Evolutionary conservation across 2,113 vertebrate genomes (phyloP).

Genomic region (Engraulis encrasicolus): DNA sequence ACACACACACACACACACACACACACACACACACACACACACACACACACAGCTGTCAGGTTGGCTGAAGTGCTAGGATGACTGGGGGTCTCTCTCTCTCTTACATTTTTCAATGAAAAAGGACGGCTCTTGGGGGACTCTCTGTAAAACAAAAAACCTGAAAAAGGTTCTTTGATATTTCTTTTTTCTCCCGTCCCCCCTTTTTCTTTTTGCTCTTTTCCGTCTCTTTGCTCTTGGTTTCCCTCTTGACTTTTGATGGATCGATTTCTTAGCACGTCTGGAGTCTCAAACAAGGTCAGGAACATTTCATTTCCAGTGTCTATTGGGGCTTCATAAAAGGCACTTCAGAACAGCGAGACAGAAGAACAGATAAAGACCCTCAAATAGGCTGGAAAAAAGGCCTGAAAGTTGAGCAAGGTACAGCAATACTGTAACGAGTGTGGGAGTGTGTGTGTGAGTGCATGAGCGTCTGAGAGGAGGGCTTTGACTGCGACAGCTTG

Average conservation of each 20-base stretch:
- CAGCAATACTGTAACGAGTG: too few species aligned
- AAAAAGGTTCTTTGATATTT: background rate
- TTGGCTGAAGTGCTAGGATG: constrained; percentile 27
- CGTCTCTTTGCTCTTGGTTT: background rate
- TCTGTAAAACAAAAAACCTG: background rate
- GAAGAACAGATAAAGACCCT: background rate
- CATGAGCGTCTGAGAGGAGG: background rate
- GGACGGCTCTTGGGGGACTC: background rate
- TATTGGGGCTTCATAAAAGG: background rate
- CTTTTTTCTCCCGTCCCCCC: too few species aligned
- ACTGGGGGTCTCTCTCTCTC: constrained; percentile 9
- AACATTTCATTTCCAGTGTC: background rate
- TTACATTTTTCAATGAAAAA: background rate
- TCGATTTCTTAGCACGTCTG: background rate
- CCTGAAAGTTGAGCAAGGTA: background rate
- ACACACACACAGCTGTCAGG: too few species aligned
- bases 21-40: too few species aligned
- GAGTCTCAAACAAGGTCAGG: background rate
- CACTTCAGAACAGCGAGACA: background rate
- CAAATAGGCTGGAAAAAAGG: background rate
- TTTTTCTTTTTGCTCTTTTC: too few species aligned
- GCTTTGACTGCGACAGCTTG: too few species aligned
- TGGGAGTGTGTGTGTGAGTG: background rate
- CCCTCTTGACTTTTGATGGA: background rate
- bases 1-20: too few species aligned